A percentile compares a stretch with the other conserved stretches of the same genome.
phyloP scores from a whole-genome alignment of 2,113 vertebrate genomes.

The Otis tarda region DNA sequence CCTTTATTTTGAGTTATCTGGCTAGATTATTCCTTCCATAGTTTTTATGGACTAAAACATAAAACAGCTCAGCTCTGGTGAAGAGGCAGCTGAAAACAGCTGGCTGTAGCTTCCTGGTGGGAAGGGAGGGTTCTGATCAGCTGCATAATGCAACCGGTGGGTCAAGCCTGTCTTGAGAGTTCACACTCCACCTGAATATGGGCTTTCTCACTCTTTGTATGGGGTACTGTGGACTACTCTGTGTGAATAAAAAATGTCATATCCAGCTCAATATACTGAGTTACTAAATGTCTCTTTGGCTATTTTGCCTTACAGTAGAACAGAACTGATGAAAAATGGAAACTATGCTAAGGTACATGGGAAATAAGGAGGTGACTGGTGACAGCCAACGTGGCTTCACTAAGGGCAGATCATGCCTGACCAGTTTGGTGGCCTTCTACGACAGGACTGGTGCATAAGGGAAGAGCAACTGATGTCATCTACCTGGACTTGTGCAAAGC shows the following conservation, averaged over 20 bases:
- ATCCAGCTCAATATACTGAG: not conserved
- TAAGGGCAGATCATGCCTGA: too few relatives aligned
- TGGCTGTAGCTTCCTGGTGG: not conserved
- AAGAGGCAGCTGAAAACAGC: not conserved
- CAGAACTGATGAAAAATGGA: not conserved
- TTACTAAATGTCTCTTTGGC: not conserved
- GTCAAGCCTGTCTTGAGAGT: not conserved
- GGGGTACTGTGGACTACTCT: not conserved
- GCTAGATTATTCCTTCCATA: not conserved
- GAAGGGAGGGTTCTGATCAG: not conserved
- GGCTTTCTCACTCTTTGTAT: not conserved
- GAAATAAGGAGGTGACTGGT: too few relatives aligned
- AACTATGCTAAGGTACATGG: too few relatives aligned
- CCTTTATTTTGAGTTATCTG: not conserved
- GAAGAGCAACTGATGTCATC: too few relatives aligned
- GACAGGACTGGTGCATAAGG: too few relatives aligned
- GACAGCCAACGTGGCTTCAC: too few relatives aligned
- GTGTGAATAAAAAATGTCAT: not conserved
- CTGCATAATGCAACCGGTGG: not conserved
- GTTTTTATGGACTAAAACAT: not conserved
- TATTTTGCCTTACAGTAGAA: not conserved
- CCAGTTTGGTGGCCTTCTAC: too few relatives aligned
- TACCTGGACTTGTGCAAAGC: too few relatives aligned
- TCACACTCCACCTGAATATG: rapidly evolving
- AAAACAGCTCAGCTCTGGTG: not conserved